Evolutionary conservation across 2,113 vertebrate species (phyloP), one percentile per base, ranked within the genome.

Genomic region (Albula goreensis): DNA sequence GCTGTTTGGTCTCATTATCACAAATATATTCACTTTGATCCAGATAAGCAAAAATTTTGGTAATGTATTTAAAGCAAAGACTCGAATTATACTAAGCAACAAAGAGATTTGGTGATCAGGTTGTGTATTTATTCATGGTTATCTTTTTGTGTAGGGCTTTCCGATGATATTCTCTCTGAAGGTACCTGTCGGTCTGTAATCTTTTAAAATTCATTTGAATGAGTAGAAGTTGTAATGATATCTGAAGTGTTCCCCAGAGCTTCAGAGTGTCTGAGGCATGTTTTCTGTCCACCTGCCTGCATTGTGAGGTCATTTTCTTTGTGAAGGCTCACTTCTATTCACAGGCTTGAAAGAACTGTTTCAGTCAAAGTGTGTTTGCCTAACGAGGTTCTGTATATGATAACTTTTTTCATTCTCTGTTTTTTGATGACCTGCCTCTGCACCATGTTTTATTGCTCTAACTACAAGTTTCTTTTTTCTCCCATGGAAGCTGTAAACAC

Each of bases 401-500:
- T 82, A 85, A 66, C 48, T 31, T 56, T 56, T 56, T 56, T 2
- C 15, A 41, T 78, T 78, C 41, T n/a, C 2, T 9, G 13, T 22
- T 19, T 17, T 49, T 56, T 41, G 51, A 81, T 81, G 49, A 66
- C 53, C 78, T 50, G 48, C 48, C 78, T 78, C 66, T 80, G 50
- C 17, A 78, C 49, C 53, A 56, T 56, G 53, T 51, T 86, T 25
- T 63, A 22, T 60, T 50, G 52, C 25, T 50, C 63, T 74, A 74
- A 77, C 49, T 50, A 9, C n/a, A 49, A 11, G 3, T 82, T 86
- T 83, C 31, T 41, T 41, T 41, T 41, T 83, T 82, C 52, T 63
- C 52, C 7, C 48, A 83, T 53, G 48, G 57, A 79, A 31, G 88
- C 82, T 74, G 86, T 85, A 87, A 84, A 84, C 86, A 74, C 52